Evolutionary conservation across 2,113 vertebrate genomes (phyloP).

Genomic region (Argyrosomus japonicus): DNA sequence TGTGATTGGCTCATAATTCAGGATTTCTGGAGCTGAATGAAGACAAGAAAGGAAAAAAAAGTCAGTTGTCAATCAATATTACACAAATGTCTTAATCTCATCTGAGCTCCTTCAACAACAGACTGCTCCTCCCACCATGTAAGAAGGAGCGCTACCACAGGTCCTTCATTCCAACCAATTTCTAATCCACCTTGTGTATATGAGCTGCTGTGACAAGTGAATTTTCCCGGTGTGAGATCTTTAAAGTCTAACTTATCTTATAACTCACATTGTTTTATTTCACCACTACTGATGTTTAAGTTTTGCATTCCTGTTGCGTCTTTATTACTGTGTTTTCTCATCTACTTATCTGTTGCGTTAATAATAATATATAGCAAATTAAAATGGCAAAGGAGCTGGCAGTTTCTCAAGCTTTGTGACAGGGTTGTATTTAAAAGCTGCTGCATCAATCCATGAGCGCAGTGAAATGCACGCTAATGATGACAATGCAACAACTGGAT

Average conservation of each 20-base stretch:
- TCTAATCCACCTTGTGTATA: no score
- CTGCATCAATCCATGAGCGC: background rate
- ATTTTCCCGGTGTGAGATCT: no score
- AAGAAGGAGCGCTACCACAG: no score
- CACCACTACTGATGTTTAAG: background rate
- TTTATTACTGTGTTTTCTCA: background rate
- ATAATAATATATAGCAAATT: background rate
- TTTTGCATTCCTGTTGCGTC: background rate
- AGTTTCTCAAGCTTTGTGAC: background rate
- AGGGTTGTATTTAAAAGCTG: background rate
- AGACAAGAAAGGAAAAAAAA: constrained; percentile 36
- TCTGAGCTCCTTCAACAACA: no score
- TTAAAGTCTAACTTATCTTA: no score
- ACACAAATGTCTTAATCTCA: background rate
- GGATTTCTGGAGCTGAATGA: constrained; percentile 92
- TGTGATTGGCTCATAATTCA: constrained; percentile 98
- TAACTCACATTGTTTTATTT: background rate
- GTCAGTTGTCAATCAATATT: background rate
- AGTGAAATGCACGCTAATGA: background rate
- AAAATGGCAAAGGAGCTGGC: background rate
- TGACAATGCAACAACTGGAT: no score
- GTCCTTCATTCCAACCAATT: no score
- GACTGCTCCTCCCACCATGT: no score
- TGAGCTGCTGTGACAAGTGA: no score
- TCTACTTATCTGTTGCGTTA: background rate